These are phyloP conservation scores for Cataglyphis albicans DNA, from an alignment of 2,888 invertebrate species.

Conservation along the genomic window DNA sequence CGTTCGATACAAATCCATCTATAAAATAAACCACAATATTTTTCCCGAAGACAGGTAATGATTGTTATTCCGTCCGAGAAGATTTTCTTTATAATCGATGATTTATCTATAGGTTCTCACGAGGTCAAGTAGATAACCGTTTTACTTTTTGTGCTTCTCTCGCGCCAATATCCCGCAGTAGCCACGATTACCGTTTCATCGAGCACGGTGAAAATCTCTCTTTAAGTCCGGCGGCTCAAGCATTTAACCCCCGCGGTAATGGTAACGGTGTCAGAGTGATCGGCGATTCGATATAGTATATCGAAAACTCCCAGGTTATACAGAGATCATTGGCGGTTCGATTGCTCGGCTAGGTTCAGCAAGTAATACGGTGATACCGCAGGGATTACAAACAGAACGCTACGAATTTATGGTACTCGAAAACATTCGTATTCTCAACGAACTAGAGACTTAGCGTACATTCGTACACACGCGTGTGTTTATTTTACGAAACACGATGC, in stretches of 20 bases:
- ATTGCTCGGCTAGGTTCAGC: conserved; percentile 67
- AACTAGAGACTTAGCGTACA: conserved; percentile 16
- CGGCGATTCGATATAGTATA: conserved; percentile 67
- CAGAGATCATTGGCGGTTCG: conserved; percentile 70
- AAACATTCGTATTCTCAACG: conserved; percentile 62
- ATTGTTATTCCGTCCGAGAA: conserved; percentile 42
- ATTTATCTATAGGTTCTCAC: conserved; percentile 58
- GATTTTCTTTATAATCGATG: conserved; percentile 58
- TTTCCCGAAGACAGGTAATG: conserved; percentile 1
- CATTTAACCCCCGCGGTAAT: conserved; percentile 65
- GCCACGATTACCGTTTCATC: conserved; percentile 48
- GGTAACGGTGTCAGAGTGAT: conserved; percentile 65
- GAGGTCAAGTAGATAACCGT: conserved; percentile 53
- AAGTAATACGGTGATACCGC: conserved; percentile 70
- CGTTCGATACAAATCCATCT: conserved; percentile 31
- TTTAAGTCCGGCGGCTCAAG: conserved; percentile 71
- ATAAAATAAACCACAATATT: conserved; percentile 25
- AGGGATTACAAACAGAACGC: conserved; percentile 68
- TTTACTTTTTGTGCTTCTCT: conserved; percentile 51
- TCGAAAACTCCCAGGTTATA: conserved; percentile 53
- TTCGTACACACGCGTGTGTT: conserved; percentile 14
- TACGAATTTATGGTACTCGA: conserved; percentile 73
- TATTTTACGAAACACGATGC: background rate
- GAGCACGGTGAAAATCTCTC: conserved; percentile 62
- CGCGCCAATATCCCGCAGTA: conserved; percentile 39